phyloP scores from a whole-genome alignment of 2,888 invertebrate species.

The Apodemia mormo region DNA sequence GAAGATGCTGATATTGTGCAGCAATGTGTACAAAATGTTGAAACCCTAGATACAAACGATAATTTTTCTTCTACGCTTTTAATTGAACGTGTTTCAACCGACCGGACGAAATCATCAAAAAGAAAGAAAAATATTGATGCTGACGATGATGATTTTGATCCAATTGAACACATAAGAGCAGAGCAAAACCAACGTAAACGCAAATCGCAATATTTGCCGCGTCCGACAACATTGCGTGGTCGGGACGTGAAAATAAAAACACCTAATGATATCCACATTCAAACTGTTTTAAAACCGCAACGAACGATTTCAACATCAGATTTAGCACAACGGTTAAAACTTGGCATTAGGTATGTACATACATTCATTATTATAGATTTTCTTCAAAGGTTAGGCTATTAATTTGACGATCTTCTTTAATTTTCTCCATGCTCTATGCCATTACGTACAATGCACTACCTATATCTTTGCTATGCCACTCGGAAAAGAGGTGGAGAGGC shows the following conservation, averaged over 20 bases:
- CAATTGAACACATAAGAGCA: constrained; percentile 47
- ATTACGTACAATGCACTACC: no score
- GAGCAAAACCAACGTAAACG: constrained; percentile 35
- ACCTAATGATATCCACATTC: constrained; percentile 22
- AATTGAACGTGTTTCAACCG: constrained; percentile 7
- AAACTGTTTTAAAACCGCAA: constrained; percentile 17
- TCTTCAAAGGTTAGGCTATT: no score
- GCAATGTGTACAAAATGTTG: constrained; percentile 56
- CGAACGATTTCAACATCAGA: constrained; percentile 21
- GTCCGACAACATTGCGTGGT: constrained; percentile 25
- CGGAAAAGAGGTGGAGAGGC: no score
- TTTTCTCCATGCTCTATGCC: no score
- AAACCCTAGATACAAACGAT: constrained; percentile 27
- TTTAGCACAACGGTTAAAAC: constrained; percentile 27
- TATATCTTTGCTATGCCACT: no score
- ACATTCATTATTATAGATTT: no score
- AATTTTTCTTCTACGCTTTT: constrained; percentile 6
- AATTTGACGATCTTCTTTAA: no score
- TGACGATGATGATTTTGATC: constrained; percentile 42
- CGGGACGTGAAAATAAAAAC: constrained; percentile 23
- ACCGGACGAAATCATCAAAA: constrained; percentile 17
- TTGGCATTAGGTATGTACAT: constrained; percentile 31
- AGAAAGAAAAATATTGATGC: constrained; percentile 35
- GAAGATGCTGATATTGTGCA: constrained; percentile 73
- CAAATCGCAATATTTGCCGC: constrained; percentile 28